Base-by-base conservation (phyloP, 2,888 invertebrate genomes). In the Dioctria rufipes region DNA sequence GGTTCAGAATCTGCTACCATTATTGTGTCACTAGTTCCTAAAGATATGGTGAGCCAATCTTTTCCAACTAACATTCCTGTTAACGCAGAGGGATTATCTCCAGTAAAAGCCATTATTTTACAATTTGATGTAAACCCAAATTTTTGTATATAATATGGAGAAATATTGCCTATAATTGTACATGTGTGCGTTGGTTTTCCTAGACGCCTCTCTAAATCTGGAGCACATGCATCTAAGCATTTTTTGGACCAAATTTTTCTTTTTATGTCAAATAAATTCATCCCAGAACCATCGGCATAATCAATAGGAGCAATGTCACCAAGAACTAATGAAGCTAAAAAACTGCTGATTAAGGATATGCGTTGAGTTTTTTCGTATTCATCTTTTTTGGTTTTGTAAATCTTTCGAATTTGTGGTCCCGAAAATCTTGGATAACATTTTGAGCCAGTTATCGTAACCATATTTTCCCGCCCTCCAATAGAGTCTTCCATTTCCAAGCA, bases 11-110 rank as follows among this genome's bases (percentile, higher is more conserved):
- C 90, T 89, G 95, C 95, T 81, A 95, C 90, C 86, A 98, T 95
- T 2, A 98, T 88, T 0, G 97, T 98, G 89, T 99, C 98, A 88
- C 98, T 98, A 0, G 98, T 98, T 5, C 99, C 98, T 80, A 97
- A 90, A 85, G 96, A 96, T 65, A 98, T 93, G 0, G 95, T 96
- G 37, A 98, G 90, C 91, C 97, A 97, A 78, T 94, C 94, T 51
- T 94, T 90, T 13, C 92, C 91, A 4, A 98, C 90, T 54, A 94
- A 92, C 91, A 98, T 94, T 92, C 96, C 96, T 83, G 94, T 93
- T 39, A 96, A 89, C 0, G 96, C 95, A 2, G 96, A 94, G 40
- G 97, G 95, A 91, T 99, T 99, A 88, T 99, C 98, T 0, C 99
- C 99, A 0, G 98, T 98, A 88, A 97, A 98, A 0, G 96, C 95